Evolutionary conservation across 2,888 invertebrate species (phyloP), one percentile per base, ranked within the genome.

Genomic region (Rotaria magnacalcarata): DNA sequence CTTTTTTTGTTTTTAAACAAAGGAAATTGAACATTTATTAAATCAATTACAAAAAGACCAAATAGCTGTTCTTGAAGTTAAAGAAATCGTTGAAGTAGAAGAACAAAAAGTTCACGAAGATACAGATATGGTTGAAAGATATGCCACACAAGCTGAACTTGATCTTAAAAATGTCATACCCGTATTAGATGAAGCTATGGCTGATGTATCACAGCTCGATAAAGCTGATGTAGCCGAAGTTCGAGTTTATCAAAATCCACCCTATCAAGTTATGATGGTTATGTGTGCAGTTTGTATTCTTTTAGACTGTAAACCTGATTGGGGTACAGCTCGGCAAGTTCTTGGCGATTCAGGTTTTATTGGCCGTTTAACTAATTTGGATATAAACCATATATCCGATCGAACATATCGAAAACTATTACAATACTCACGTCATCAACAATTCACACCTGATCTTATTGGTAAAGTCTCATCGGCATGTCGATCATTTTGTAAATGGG

Each of bases 401-500:
- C 90, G 89, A 74, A 85, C 84, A 16, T 86, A 86, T 74, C 27
- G 75, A 27, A 90, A 89, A 87, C 87, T 91, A 84, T 90, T 89
- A 88, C 89, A 89, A 85, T 91, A 89, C 87, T 89, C 91, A 2
- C 89, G 89, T 86, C 88, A 90, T 87, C 89, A 89, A 21, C 90
- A 90, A 87, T 91, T 91, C 87, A 90, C 89, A 84, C 90, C 91
- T 0, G 90, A 90, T 27, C 88, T 88, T 67, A 90, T 91, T 2
- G 90, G 90, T 5, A 88, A 88, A 67, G 91, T 91, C 67, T 91
- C 91, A 0, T 80, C 86, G 43, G 90, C 91, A 8, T 91, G 91
- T 87, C 88, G 89, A 85, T 91, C 90, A 27, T 90, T 91, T 87
- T 91, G 91, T 88, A 88, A 89, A 87, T 91, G 91, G 91, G 90